Evolutionary conservation across 2,113 vertebrate genomes (phyloP).

Genomic region (Arothron firmamentum): DNA sequence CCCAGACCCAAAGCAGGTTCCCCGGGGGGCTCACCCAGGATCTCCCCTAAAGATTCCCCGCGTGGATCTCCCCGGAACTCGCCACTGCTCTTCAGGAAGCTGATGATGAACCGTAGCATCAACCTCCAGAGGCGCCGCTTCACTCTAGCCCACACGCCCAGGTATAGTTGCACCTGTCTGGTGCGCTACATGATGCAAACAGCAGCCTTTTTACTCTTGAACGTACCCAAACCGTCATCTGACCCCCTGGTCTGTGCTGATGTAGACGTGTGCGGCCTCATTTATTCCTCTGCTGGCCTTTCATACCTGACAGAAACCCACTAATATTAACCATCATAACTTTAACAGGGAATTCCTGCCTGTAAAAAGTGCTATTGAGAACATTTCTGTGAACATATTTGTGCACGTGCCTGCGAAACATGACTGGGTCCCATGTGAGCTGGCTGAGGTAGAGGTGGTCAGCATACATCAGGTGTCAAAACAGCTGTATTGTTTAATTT

Average conservation of each 20-base stretch:
- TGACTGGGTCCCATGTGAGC: background rate
- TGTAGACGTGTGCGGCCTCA: no score
- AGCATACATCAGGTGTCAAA: background rate
- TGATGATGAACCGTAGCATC: slow-evolving; percentile 83
- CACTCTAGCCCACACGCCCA: slow-evolving; percentile 88
- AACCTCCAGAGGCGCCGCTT: slow-evolving; percentile 88
- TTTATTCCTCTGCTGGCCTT: no score
- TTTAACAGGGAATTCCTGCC: background rate
- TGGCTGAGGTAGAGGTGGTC: no score
- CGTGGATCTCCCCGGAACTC: slow-evolving; percentile 74
- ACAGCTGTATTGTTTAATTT: slow-evolving; percentile 16
- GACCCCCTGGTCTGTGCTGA: no score
- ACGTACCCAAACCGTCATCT: no score
- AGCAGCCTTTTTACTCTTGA: background rate
- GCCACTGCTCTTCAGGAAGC: slow-evolving; percentile 82
- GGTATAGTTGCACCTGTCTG: slow-evolving; percentile 31
- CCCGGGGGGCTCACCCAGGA: slow-evolving; percentile 65
- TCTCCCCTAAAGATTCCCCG: slow-evolving; percentile 77
- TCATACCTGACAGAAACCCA: no score
- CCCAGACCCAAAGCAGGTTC: slow-evolving; percentile 59
- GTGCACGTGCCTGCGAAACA: background rate
- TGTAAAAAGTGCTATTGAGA: no score
- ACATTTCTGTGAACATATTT: background rate
- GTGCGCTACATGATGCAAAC: background rate
- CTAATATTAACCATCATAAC: background rate